These are phyloP conservation scores for Galago senegalensis DNA, from an alignment of 2,797 vertebrate genomes.

Conservation along the genomic window DNA sequence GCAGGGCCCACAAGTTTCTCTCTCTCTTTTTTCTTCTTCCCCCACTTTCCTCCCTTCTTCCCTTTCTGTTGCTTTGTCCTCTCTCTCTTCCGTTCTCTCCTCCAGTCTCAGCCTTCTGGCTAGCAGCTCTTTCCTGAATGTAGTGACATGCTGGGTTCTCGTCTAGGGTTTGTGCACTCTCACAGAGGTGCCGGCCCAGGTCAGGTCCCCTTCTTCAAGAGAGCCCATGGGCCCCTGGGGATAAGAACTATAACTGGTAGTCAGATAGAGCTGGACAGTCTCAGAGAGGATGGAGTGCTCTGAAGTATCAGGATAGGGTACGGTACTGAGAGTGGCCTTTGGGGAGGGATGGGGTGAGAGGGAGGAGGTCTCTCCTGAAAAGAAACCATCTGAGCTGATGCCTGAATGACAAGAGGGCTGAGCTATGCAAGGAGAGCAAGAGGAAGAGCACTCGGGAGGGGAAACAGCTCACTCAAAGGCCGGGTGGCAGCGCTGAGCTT, in stretches of 20 bases:
- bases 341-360: accelerated
- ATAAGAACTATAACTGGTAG: neutral
- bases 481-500: neutral
- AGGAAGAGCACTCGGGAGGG: neutral
- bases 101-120: neutral
- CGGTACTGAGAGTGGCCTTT: accelerated
- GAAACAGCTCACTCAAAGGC: neutral
- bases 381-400: neutral
- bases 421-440: neutral
- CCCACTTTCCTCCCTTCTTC: neutral
- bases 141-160: accelerated
- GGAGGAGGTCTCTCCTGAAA: neutral
- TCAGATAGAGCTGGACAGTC: neutral
- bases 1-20: neutral
- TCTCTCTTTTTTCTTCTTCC: neutral
- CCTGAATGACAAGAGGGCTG: neutral
- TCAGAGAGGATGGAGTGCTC: neutral
- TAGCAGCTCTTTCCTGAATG: neutral
- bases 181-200: neutral
- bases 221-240: neutral
- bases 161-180: neutral
- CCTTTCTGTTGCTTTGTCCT: neutral
- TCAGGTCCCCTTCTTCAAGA: neutral
- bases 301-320: neutral
- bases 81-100: neutral